phyloP scores from a whole-genome alignment of 2,113 vertebrate genomes.

The Apus apus region DNA sequence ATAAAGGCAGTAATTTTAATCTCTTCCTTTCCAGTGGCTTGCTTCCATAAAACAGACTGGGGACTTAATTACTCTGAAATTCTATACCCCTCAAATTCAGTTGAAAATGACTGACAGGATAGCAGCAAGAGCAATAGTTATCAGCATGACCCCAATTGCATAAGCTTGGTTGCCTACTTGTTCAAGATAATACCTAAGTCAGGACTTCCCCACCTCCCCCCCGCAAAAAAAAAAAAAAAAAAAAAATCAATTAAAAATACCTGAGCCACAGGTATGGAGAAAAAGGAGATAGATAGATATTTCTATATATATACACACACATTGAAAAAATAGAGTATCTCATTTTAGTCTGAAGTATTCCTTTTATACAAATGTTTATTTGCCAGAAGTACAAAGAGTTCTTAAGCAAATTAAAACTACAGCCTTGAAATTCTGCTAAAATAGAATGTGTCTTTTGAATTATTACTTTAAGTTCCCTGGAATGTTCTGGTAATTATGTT shows the following conservation, averaged over 20 bases:
- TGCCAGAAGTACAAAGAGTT: background rate
- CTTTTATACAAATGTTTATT: background rate
- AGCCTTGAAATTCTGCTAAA: background rate
- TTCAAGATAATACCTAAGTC: background rate
- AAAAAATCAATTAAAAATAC: background rate
- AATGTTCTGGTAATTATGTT: background rate
- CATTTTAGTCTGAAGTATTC: background rate
- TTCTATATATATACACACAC: background rate
- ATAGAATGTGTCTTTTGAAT: background rate
- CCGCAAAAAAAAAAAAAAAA: too few relatives aligned
- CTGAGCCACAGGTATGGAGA: background rate
- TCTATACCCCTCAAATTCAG: background rate
- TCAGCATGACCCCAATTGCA: background rate
- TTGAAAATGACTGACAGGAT: background rate
- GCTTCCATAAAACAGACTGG: background rate
- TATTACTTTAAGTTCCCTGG: background rate
- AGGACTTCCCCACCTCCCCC: background rate
- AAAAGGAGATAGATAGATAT: background rate
- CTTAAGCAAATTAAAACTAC: background rate
- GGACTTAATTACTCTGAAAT: background rate
- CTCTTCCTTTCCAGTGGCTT: background rate
- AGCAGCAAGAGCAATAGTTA: background rate
- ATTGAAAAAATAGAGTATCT: background rate
- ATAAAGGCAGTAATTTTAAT: background rate
- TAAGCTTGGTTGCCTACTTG: background rate